Conservation (phyloP, 2,113 vertebrate genomes). For the Crotophaga sulcirostris region DNA sequence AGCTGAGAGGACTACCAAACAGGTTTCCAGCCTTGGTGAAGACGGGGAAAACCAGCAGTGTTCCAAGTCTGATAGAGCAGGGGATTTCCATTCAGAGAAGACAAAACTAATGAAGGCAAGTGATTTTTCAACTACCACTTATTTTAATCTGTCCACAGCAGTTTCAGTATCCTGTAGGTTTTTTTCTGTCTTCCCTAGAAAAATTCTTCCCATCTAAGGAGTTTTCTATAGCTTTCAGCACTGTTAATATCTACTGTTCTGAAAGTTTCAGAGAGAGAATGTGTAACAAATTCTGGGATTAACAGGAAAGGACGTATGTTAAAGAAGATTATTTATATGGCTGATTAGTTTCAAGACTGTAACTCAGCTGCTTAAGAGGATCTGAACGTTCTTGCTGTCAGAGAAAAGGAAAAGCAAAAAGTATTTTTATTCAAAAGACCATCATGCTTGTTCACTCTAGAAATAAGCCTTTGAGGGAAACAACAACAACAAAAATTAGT, state of each 20-base stretch:
- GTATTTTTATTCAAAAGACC: constrained; percentile 41
- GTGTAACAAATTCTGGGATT: neutral
- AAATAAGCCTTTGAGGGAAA: constrained; percentile 49
- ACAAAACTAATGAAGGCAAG: constrained; percentile 30
- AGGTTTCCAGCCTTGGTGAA: neutral
- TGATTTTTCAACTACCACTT: neutral
- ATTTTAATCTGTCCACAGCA: neutral
- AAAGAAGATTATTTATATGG: neutral
- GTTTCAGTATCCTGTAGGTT: neutral
- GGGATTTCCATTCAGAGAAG: constrained; percentile 66
- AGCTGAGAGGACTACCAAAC: neutral
- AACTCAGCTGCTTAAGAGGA: constrained; percentile 53
- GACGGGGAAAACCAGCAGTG: constrained; percentile 18
- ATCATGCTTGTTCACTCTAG: constrained; percentile 60
- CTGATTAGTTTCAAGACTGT: constrained; percentile 23
- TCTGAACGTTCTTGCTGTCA: constrained; percentile 50
- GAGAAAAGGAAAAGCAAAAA: constrained; percentile 54
- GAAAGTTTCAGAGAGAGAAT: neutral
- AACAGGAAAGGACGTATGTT: neutral
- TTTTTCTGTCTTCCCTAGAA: neutral
- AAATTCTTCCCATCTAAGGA: neutral
- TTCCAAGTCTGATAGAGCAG: constrained; percentile 38
- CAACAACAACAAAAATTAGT: constrained; percentile 20
- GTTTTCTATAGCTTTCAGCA: neutral
- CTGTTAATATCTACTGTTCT: neutral